These are phyloP conservation scores for Heliconius hortense DNA, from an alignment of 2,888 invertebrate genomes.

Conservation along the genomic window DNA sequence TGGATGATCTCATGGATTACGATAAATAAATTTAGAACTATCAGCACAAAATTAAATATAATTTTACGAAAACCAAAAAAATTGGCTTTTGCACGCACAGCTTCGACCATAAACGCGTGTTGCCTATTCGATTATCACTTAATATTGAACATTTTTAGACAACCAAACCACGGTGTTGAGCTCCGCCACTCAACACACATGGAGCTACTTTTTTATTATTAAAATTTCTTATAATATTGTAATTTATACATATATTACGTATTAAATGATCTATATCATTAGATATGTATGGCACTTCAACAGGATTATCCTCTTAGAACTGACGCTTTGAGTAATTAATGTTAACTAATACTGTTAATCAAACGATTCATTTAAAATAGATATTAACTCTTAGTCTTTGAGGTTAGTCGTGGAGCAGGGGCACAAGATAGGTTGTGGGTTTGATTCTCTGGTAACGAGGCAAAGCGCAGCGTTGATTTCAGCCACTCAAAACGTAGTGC, in stretches of 20 bases:
- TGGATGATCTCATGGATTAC: too few species aligned
- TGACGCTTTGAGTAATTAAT: slow-evolving; percentile 12
- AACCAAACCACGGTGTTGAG: neutral
- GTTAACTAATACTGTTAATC: slow-evolving; percentile 14
- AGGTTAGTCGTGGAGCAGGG: too few species aligned
- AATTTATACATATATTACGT: neutral
- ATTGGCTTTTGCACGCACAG: too few species aligned
- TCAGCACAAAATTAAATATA: too few species aligned
- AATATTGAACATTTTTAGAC: neutral
- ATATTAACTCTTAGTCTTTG: neutral
- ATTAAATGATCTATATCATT: neutral
- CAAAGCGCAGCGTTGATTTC: too few species aligned
- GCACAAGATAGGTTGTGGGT: too few species aligned
- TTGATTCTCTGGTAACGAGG: too few species aligned
- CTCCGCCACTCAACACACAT: neutral
- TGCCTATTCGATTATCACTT: neutral
- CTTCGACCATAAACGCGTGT: neutral
- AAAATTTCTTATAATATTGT: neutral
- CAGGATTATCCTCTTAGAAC: slow-evolving; percentile 15
- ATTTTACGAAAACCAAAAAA: too few species aligned
- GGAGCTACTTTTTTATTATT: neutral
- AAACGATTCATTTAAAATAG: slow-evolving; percentile 14
- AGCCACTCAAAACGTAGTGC: too few species aligned
- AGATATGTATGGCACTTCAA: slow-evolving; percentile 18
- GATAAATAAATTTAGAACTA: too few species aligned